Evolutionary conservation across 2,888 invertebrate species (phyloP).

Genomic region (Andricus curvator): DNA sequence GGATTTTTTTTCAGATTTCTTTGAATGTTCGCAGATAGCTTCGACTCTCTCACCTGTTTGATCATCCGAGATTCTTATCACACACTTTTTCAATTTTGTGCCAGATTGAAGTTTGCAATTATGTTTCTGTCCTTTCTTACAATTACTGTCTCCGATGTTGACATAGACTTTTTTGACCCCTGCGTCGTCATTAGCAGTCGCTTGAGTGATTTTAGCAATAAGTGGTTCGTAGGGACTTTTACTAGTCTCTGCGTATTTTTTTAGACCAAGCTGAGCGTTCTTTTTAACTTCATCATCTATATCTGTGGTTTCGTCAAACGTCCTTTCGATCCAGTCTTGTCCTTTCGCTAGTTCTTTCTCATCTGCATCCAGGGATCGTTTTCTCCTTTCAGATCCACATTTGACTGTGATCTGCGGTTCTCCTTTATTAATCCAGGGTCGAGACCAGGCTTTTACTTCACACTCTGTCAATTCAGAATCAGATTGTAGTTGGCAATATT

Average conservation of each 20-base stretch:
- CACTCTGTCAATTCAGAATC: slow-evolving; percentile 74
- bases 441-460: slow-evolving; percentile 81
- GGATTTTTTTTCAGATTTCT: no score
- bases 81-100: slow-evolving; percentile 74
- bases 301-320: not conserved
- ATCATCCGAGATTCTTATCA: slow-evolving; percentile 65
- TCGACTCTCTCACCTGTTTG: no score
- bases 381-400: slow-evolving; percentile 44
- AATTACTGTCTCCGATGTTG: slow-evolving; percentile 81
- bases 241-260: slow-evolving; percentile 61
- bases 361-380: not conserved
- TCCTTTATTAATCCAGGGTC: slow-evolving; percentile 81
- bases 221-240: slow-evolving; percentile 63
- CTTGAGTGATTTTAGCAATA: slow-evolving; percentile 78
- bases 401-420: slow-evolving; percentile 62
- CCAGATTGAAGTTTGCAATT: slow-evolving; percentile 67
- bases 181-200: slow-evolving; percentile 80
- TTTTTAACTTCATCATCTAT: slow-evolving; percentile 56
- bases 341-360: no score
- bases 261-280: slow-evolving; percentile 55
- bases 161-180: slow-evolving; percentile 82
- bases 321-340: no score
- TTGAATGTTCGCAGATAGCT: no score
- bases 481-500: slow-evolving; percentile 66
- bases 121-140: slow-evolving; percentile 75